Evolutionary conservation across 1,140 invertebrate species (phyloP).

Genomic region (Dendrolimus punctatus): DNA sequence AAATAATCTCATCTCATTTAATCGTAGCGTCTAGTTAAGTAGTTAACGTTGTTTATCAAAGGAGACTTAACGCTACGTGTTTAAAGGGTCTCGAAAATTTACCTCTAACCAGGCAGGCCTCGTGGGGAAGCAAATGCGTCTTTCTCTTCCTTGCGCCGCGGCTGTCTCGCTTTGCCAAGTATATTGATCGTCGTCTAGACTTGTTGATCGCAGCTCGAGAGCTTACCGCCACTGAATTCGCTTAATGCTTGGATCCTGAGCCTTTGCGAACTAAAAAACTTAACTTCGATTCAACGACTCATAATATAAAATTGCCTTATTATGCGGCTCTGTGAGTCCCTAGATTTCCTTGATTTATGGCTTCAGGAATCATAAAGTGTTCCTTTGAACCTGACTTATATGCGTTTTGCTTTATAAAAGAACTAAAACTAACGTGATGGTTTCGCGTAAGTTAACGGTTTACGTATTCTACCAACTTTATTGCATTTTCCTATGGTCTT

Average conservation of each 20-base stretch:
- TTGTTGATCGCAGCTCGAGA: constrained; percentile 50
- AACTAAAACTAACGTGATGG: too few relatives aligned
- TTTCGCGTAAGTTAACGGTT: too few relatives aligned
- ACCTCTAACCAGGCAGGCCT: background rate
- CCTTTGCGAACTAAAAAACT: constrained; percentile 16
- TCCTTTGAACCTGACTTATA: too few relatives aligned
- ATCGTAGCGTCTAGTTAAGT: too few relatives aligned
- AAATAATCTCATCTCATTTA: too few relatives aligned
- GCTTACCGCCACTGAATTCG: constrained; percentile 30
- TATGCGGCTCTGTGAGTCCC: too few relatives aligned
- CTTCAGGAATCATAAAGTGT: too few relatives aligned
- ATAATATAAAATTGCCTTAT: background rate
- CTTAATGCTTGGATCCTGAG: constrained; percentile 20
- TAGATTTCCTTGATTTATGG: too few relatives aligned
- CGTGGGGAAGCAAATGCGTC: constrained; percentile 26
- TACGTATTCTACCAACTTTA: too few relatives aligned
- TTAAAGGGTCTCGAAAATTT: constrained; percentile 1
- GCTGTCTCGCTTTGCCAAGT: constrained; percentile 33
- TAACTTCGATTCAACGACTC: background rate
- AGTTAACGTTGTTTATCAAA: background rate
- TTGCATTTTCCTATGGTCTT: too few relatives aligned
- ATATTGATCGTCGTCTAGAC: constrained; percentile 68
- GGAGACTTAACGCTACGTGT: background rate
- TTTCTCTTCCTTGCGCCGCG: constrained; percentile 23
- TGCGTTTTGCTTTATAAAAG: too few relatives aligned